These are phyloP conservation scores for Clarias magur DNA, from an alignment of 2,113 vertebrate genomes.

Conservation along the genomic window DNA sequence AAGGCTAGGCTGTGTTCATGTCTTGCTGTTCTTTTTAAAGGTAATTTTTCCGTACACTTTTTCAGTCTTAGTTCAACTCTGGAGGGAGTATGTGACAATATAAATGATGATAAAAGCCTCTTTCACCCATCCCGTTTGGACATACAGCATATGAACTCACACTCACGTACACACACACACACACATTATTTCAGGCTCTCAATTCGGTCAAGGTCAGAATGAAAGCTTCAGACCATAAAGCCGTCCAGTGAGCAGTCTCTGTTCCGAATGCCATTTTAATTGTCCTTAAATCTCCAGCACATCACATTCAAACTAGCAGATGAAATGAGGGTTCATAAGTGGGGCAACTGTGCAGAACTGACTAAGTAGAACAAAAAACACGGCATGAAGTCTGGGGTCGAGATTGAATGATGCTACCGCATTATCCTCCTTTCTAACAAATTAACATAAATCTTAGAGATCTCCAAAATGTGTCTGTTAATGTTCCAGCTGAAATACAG, in stretches of 20 bases:
- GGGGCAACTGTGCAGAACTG: neutral
- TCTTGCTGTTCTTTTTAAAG: neutral
- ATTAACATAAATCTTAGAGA: too few species aligned
- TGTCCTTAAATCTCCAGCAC: neutral
- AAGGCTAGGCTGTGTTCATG: neutral
- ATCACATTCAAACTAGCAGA: neutral
- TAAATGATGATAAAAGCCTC: slow-evolving; percentile 10
- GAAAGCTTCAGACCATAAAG: neutral
- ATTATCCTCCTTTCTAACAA: too few species aligned
- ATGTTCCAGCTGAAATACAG: too few species aligned
- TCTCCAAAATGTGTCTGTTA: too few species aligned
- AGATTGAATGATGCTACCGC: neutral
- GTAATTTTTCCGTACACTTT: neutral
- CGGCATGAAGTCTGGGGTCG: neutral
- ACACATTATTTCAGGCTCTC: neutral
- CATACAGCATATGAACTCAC: neutral
- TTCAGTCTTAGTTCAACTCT: neutral
- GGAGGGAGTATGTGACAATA: neutral
- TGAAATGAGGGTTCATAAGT: neutral
- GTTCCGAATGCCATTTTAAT: neutral
- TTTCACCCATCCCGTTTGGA: neutral
- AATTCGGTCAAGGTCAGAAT: neutral
- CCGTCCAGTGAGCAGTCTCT: neutral
- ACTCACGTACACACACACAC: neutral
- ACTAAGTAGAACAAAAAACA: neutral